Conservation (phyloP, 2,888 invertebrate species). For the Sabellastarte sp. region DNA sequence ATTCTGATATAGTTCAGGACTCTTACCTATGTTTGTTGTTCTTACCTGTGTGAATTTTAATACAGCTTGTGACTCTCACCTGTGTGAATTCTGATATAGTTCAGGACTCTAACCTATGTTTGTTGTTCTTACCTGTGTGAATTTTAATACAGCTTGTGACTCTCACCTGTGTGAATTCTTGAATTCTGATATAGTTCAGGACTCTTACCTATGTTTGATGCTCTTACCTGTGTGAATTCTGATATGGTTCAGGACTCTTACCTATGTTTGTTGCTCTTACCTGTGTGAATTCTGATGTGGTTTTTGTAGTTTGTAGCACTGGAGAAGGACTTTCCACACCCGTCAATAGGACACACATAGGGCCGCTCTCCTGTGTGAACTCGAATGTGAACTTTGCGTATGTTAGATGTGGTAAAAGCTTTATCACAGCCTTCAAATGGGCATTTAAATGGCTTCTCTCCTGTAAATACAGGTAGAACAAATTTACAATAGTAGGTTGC, state of each 20-base stretch:
- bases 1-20: background rate
- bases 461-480: too few relatives aligned
- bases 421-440: conserved; percentile 66
- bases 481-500: too few relatives aligned
- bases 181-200: background rate
- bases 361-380: conserved; percentile 72
- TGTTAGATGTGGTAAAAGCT: conserved; percentile 71
- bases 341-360: conserved; percentile 66
- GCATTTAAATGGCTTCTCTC: conserved; percentile 60
- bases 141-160: background rate
- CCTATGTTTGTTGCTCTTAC: too few relatives aligned
- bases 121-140: background rate
- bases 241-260: conserved; percentile 5
- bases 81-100: background rate
- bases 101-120: too few relatives aligned
- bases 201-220: too few relatives aligned
- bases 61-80: background rate
- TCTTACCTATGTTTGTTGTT: too few relatives aligned
- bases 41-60: background rate
- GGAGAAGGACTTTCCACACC: conserved; percentile 69
- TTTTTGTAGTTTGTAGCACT: conserved; percentile 72
- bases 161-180: background rate
- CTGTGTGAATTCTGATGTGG: conserved; percentile 70
- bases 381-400: conserved; percentile 69
- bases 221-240: background rate